phyloP scores from a whole-genome alignment of 2,113 vertebrate genomes.

The Okapia johnstoni region DNA sequence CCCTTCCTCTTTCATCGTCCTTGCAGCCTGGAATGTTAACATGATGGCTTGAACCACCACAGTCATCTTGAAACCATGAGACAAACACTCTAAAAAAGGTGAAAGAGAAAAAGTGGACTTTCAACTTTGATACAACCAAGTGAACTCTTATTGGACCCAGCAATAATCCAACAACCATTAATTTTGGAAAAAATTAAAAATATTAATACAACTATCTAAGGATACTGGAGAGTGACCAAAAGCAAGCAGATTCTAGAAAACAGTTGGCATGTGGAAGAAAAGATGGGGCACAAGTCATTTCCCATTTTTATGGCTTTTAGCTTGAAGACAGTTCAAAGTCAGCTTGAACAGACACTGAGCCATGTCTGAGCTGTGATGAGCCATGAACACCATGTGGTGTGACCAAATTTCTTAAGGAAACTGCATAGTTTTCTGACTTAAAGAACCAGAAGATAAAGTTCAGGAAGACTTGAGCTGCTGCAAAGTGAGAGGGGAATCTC shows the following conservation, averaged over 20 bases:
- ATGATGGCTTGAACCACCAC: not conserved
- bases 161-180: not conserved
- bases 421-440: not conserved
- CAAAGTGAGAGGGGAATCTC: not conserved
- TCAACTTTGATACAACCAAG: not conserved
- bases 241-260: not conserved
- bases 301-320: not conserved
- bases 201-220: not conserved
- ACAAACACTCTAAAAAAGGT: not conserved
- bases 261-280: not conserved
- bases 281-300: not conserved
- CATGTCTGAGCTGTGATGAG: not conserved
- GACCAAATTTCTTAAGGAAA: not conserved
- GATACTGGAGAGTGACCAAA: not conserved
- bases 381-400: not conserved
- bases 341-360: not conserved
- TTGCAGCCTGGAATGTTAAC: not conserved
- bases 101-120: not conserved
- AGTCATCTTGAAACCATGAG: not conserved
- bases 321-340: not conserved
- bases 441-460: constrained; percentile 1
- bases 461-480: not conserved
- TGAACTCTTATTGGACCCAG: not conserved
- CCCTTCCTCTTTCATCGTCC: not conserved
- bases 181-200: not conserved